Evolutionary conservation across 2,888 invertebrate genomes (phyloP), one percentile per base, ranked within the genome.

Genomic region (Helleia helle): DNA sequence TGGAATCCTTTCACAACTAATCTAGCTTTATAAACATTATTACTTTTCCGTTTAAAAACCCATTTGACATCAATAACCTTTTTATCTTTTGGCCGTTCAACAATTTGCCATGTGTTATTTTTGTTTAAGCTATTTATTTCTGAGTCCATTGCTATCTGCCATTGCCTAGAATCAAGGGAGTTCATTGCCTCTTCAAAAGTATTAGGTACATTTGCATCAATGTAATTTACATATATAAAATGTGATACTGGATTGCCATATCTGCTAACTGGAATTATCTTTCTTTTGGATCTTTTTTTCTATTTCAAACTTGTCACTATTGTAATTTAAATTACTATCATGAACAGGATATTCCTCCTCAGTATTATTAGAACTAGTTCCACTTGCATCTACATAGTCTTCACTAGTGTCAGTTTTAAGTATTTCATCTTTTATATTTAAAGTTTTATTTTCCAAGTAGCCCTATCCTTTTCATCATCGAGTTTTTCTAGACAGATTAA

Each of bases 151-250:
- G n/a, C n/a, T n/a, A n/a, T n/a, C n/a, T n/a, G n/a, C n/a, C n/a
- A n/a, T n/a, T n/a, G n/a, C n/a, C n/a, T n/a, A n/a, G n/a, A n/a
- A n/a, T n/a, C n/a, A n/a, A n/a, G n/a, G n/a, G n/a, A n/a, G n/a
- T n/a, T n/a, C n/a, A n/a, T n/a, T n/a, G 59, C 58, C 48, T 59
- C 57, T 39, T 62, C 46, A 52, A 52, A 62, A 36, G 40, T 56
- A 43, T 40, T 38, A 42, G 57, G 61, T 36, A 43, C 46, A 40
- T 46, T n/a, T n/a, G n/a, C n/a, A n/a, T n/a, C n/a, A n/a, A n/a
- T n/a, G n/a, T n/a, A n/a, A 37, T 61, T 58, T 1, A 53, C 57
- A 51, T 48, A 54, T 14, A 59, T 52, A 49, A 25, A 47, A 40
- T 50, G 40, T 5, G 45, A 39, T 36, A 48, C 29, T 45, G 47